A percentile compares a stretch with the other conserved stretches of the same genome.
These are phyloP conservation scores for Brachyistius frenatus DNA, from an alignment of 2,113 vertebrate species.

Conservation along the genomic window DNA sequence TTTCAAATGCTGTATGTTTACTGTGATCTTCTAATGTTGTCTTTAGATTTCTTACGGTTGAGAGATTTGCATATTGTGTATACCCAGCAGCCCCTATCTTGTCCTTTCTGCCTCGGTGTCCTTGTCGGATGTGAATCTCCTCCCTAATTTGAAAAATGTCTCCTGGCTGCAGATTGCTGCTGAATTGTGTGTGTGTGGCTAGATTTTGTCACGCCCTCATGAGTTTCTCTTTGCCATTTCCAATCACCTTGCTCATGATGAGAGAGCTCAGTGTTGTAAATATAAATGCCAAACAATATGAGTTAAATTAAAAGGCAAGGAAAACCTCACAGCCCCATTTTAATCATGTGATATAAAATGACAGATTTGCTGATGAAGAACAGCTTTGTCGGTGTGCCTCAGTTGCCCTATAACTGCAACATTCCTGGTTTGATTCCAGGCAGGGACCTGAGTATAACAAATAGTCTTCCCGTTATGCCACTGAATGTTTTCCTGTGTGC, in stretches of 20 bases:
- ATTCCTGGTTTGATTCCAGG: neutral
- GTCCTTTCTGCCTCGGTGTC: conserved; percentile 78
- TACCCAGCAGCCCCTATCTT: conserved; percentile 50
- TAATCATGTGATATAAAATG: conserved; percentile 31
- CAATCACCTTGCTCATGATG: conserved; percentile 63
- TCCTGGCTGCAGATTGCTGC: conserved; percentile 66
- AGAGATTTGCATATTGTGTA: conserved; percentile 70
- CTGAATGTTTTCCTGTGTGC: neutral
- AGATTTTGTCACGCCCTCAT: conserved; percentile 68
- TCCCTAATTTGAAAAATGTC: conserved; percentile 77
- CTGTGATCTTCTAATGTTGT: conserved; percentile 53
- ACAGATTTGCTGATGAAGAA: conserved; percentile 45
- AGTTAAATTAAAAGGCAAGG: conserved; percentile 53
- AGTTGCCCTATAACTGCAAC: neutral
- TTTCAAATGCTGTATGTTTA: conserved; percentile 10
- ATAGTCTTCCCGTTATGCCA: neutral
- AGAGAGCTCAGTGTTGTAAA: conserved; percentile 58
- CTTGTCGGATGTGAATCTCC: conserved; percentile 68
- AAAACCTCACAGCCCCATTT: conserved; percentile 19
- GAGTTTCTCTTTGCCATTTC: conserved; percentile 65
- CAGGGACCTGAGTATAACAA: neutral
- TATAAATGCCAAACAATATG: conserved; percentile 60
- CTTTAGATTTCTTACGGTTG: conserved; percentile 39
- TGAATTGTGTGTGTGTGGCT: conserved; percentile 62
- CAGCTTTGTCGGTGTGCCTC: neutral